Evolutionary conservation across 2,797 vertebrate genomes (phyloP).

Genomic region (Micropoecilia bifurca): DNA sequence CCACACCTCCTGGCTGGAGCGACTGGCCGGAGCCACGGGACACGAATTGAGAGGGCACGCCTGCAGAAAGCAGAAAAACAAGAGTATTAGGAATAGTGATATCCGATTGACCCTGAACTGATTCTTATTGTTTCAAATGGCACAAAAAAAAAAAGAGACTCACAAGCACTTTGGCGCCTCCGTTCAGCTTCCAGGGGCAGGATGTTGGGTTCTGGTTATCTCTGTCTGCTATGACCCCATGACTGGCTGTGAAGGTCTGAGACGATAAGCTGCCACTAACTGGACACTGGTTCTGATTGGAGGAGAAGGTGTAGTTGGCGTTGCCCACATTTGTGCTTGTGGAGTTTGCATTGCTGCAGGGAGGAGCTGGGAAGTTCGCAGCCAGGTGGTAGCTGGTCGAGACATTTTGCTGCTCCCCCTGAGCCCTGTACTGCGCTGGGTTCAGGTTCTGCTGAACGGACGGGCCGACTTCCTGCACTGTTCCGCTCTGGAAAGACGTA

Average conservation of each 20-base stretch:
- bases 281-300: conserved; percentile 73
- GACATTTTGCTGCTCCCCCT: conserved; percentile 58
- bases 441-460: conserved; percentile 41
- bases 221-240: conserved; percentile 53
- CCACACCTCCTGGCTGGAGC: conserved; percentile 85
- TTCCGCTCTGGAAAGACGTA: conserved; percentile 56
- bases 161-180: conserved; percentile 85
- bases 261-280: conserved; percentile 50
- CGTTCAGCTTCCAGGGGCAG: conserved; percentile 80
- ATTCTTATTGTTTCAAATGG: background rate
- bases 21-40: conserved; percentile 78
- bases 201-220: conserved; percentile 69
- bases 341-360: conserved; percentile 55
- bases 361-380: conserved; percentile 50
- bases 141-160: conserved; percentile 28
- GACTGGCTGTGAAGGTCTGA: conserved; percentile 64
- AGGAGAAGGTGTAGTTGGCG: conserved; percentile 68
- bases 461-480: conserved; percentile 45
- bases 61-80: conserved; percentile 51
- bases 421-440: conserved; percentile 44
- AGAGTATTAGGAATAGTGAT: conserved; percentile 14
- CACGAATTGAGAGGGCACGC: conserved; percentile 85
- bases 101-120: conserved; percentile 2
- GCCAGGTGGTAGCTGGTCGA: conserved; percentile 59
- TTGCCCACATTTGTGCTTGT: conserved; percentile 58